Base-by-base conservation (phyloP, 2,888 invertebrate genomes). In the Morpho helenor region DNA sequence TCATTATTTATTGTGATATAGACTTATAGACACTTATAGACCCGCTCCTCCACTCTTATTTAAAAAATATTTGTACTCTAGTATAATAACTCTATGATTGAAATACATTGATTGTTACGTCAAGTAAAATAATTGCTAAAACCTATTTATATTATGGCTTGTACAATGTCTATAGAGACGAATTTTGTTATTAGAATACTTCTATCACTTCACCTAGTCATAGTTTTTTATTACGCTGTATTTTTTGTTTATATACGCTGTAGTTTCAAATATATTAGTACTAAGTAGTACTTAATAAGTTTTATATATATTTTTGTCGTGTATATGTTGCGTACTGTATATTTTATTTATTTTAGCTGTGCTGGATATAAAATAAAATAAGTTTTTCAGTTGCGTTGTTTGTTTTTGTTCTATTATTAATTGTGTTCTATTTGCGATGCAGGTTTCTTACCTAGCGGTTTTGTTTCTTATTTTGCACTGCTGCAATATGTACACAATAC, bases 401-500 rank as follows among this genome's bases (percentile, higher is more conserved):
- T 54, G 54, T 47, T 53, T 68, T 68, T 66, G 9, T 70, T 69
- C 66, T 71, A 52, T 65, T 64, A 59, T 60, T 64, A 70, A 76
- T 73, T 73, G 74, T 76, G 71, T 74, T 75, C 72, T 72, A 69
- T 81, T 81, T 80, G 75, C 74, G 66, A 70, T 68, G 66, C 91
- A 96, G 95, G 96, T 98, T 55, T 92, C 95, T 60, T 96, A 96
- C 65, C 91, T 98, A 75, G 94, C 96, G 74, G 88, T 92, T 56
- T 93, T 97, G 86, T 99, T 98, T 85, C 93, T 98, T 68, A 82
- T 96, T 69, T 92, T 99, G 66, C 98, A 97, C 87, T 87, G 95
- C 73, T 97, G 98, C 68, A 99, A 99, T 88, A 94, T 94, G 65
- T 93, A 94, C 60, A 99, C 99, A 45, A 96, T 98, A 31, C 91